These are phyloP conservation scores for Aphelocoma californica DNA, from an alignment of 2,797 vertebrate genomes.

Conservation along the genomic window DNA sequence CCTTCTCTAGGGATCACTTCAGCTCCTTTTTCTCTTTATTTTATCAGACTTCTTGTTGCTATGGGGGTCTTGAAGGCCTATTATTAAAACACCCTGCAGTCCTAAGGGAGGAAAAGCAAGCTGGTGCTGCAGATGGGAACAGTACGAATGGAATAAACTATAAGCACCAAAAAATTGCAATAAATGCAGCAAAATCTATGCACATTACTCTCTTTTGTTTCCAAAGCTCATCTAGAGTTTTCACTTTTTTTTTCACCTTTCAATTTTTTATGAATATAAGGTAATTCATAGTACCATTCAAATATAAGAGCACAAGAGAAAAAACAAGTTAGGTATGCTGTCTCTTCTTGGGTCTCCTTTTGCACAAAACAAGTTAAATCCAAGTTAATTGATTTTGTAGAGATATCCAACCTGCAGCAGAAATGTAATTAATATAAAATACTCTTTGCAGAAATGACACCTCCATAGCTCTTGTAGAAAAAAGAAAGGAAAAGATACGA, in stretches of 20 bases:
- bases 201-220: background rate
- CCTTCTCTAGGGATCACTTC: conserved; percentile 52
- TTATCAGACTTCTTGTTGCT: conserved; percentile 58
- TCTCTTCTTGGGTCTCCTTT: background rate
- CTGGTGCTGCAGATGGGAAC: conserved; percentile 69
- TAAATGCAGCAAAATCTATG: background rate
- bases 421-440: background rate
- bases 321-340: background rate
- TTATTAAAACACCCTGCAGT: conserved; percentile 71
- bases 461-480: background rate
- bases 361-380: background rate
- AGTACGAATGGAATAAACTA: conserved; percentile 43
- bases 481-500: background rate
- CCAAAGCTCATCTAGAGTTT: background rate
- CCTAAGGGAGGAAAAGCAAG: conserved; percentile 69
- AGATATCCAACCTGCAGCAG: background rate
- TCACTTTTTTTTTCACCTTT: background rate
- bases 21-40: conserved; percentile 58
- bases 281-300: background rate
- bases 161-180: conserved; percentile 8
- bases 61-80: conserved; percentile 37
- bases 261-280: background rate
- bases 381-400: background rate
- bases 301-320: background rate
- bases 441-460: background rate